Base-by-base conservation (phyloP, 2,888 invertebrate genomes). In the Epistrophe eligans region DNA sequence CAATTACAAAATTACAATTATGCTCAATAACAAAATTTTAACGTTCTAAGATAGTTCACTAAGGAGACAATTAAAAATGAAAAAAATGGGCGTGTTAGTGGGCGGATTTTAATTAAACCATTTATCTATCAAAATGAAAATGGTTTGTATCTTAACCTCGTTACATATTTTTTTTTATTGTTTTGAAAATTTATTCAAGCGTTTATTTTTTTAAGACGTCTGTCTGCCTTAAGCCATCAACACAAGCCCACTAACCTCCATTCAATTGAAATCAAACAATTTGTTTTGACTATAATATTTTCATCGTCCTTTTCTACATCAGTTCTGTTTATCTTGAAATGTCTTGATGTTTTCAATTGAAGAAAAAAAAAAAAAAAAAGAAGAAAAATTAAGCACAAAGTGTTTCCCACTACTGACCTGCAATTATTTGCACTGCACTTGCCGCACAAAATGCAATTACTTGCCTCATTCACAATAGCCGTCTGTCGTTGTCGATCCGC, bases 361-460 rank as follows among this genome's bases (percentile, higher is more conserved):
- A 35, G 15, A 57, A 71, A 15, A 19, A 64, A 35, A 64, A 32
- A 55, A 28, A 13, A 43, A n/a, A 24, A n/a, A n/a, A 19, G 57
- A 19, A 13, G 45, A 64, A 66, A 35, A 19, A 32, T 50, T 50
- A n/a, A 70, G n/a, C 28, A 40, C 48, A 79, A 84, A 76, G 35
- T 64, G 40, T 73, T 45, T 79, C 70, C 79, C 35, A 67, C 45
- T 55, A 73, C 70, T 79, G 82, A 79, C 85, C 85, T 77, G 85
- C 71, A 87, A 87, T 87, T 82, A 85, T 82, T 87, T 82, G 82
- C 77, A 74, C 79, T 82, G 79, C 77, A 82, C 77, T 87, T 82
- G 82, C 74, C 71, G 85, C 85, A 52, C 82, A 82, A 82, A 87
- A 87, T 87, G 85, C 85, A 82, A 87, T 87, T 87, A 87, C 85